A percentile compares a stretch with the other conserved stretches of the same genome.
Conservation (phyloP, 2,797 vertebrate species). For the Morelia viridis region DNA sequence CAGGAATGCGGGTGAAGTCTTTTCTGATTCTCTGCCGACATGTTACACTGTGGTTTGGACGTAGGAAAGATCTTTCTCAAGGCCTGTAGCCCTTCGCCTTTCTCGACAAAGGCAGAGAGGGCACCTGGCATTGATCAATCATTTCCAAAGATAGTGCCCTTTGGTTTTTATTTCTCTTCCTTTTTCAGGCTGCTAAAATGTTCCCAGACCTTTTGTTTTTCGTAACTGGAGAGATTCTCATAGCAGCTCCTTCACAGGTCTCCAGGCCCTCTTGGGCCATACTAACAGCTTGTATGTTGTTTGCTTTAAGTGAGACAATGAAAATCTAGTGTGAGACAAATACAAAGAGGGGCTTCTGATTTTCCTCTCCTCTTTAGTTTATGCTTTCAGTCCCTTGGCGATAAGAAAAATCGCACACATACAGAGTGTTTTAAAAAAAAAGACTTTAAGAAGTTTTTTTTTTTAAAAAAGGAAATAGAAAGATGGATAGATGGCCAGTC, state of each 20-base stretch:
- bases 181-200: conserved; percentile 28
- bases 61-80: neutral
- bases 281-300: conserved; percentile 17
- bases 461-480: conserved; percentile 13
- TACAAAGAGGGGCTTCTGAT: conserved; percentile 41
- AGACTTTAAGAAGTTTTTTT: neutral
- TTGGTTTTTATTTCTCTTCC: neutral
- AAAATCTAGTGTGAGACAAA: conserved; percentile 45
- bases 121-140: conserved; percentile 24
- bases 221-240: conserved; percentile 27
- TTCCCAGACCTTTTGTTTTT: conserved; percentile 34
- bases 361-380: neutral
- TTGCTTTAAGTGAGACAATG: conserved; percentile 23
- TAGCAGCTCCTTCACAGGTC: conserved; percentile 18
- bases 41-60: neutral
- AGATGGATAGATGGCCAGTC: neutral
- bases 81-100: neutral
- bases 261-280: conserved; percentile 11
- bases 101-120: neutral
- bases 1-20: neutral
- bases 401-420: neutral
- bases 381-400: neutral
- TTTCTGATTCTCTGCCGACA: neutral
- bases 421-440: neutral
- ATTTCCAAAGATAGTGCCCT: neutral